phyloP scores from a whole-genome alignment of 1,140 invertebrate species.

The Caenorhabditis tropicalis region DNA sequence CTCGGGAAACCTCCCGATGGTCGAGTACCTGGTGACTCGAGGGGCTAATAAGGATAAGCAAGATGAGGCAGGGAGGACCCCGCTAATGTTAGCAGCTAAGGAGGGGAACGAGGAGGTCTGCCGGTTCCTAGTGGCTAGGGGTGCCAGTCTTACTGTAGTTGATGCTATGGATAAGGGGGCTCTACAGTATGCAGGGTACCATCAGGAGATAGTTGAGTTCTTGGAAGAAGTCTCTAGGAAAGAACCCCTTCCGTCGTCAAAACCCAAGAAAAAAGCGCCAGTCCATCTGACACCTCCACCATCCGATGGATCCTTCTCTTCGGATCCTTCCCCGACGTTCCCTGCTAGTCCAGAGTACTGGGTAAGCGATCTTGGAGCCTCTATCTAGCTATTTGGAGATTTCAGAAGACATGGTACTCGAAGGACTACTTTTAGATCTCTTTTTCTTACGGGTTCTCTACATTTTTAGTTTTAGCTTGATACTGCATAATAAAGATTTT shows the following conservation, averaged over 20 bases:
- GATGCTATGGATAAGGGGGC: not conserved
- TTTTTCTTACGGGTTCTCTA: no score
- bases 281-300: conserved; percentile 44
- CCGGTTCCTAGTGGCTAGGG: not conserved
- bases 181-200: not conserved
- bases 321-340: conserved; percentile 38
- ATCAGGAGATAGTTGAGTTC: not conserved
- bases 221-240: not conserved
- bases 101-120: not conserved
- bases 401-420: no score
- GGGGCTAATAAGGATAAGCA: conserved; percentile 37
- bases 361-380: no score
- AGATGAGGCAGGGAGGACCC: conserved; percentile 13
- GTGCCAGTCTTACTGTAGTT: not conserved
- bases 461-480: no score
- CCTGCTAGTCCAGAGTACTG: no score
- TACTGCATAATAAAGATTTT: no score
- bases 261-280: not conserved
- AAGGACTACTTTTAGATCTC: no score
- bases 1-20: not conserved
- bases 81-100: conserved; percentile 37
- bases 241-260: not conserved
- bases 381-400: no score
- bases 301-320: conserved; percentile 44
- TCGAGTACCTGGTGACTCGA: not conserved